Conservation (phyloP, 2,797 vertebrate species). For the Hybognathus amarus region DNA sequence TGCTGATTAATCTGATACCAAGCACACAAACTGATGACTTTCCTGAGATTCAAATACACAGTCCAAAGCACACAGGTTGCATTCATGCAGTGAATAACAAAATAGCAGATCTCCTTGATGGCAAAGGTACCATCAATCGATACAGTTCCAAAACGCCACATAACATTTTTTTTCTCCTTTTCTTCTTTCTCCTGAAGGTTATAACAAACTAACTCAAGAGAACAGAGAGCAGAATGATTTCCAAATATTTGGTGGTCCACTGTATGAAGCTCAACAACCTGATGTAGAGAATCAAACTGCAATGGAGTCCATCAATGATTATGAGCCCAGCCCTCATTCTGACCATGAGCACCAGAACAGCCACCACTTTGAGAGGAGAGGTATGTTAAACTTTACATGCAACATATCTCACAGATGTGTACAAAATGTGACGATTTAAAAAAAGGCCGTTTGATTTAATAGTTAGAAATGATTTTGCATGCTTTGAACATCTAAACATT, state of each 20-base stretch:
- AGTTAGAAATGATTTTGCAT: neutral
- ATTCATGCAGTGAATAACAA: neutral
- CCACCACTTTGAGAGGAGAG: conserved; percentile 13
- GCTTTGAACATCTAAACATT: neutral
- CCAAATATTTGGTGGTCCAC: conserved; percentile 35
- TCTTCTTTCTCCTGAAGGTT: conserved; percentile 35
- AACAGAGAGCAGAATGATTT: conserved; percentile 58
- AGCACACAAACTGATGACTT: conserved; percentile 61
- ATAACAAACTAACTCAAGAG: conserved; percentile 6
- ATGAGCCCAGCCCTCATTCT: conserved; percentile 18
- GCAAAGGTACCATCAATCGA: neutral
- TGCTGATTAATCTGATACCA: conserved; percentile 47
- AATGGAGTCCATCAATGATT: neutral
- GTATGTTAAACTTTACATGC: conserved; percentile 39
- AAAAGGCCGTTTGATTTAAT: neutral
- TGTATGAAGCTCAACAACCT: conserved; percentile 24
- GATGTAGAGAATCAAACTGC: conserved; percentile 47
- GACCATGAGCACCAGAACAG: conserved; percentile 15
- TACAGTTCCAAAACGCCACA: neutral
- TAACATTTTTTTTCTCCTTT: neutral
- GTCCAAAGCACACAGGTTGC: neutral
- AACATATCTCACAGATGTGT: neutral
- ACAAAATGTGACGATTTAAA: neutral
- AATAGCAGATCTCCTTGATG: neutral
- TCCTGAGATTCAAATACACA: conserved; percentile 43